A percentile compares a stretch with the other conserved stretches of the same genome.
phyloP scores from a whole-genome alignment of 1,140 invertebrate species.

The Pachypeltis micranthus region DNA sequence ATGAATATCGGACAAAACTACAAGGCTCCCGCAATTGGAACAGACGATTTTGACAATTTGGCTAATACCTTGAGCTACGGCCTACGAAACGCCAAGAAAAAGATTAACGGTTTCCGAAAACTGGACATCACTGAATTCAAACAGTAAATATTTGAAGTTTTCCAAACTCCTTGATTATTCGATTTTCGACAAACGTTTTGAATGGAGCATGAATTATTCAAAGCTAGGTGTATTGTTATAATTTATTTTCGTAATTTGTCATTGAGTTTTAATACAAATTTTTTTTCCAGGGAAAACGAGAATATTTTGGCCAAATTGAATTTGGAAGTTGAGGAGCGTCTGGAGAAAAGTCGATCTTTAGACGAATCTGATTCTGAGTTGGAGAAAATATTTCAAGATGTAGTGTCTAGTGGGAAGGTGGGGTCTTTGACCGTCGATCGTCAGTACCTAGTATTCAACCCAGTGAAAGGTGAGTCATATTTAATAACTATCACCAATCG shows the following conservation, averaged over 20 bases:
- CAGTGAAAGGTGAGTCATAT: not conserved
- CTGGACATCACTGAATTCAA: slow-evolving; percentile 55
- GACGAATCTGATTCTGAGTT: slow-evolving; percentile 35
- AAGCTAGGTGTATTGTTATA: too few relatives aligned
- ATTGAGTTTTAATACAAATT: slow-evolving; percentile 15
- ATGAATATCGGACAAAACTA: slow-evolving; percentile 64
- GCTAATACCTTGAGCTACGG: slow-evolving; percentile 45
- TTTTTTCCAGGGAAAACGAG: slow-evolving; percentile 39
- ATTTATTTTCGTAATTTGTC: too few relatives aligned
- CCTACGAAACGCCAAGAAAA: slow-evolving; percentile 46
- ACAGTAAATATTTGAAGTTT: too few relatives aligned
- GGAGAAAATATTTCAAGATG: slow-evolving; percentile 43
- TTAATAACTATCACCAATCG: too few relatives aligned
- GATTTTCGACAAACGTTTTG: too few relatives aligned
- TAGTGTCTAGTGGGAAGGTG: slow-evolving; percentile 54
- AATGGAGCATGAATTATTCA: too few relatives aligned
- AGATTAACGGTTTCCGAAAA: slow-evolving; percentile 59
- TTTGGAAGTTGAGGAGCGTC: slow-evolving; percentile 50
- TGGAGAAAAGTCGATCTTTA: slow-evolving; percentile 43
- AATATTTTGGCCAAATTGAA: slow-evolving; percentile 52
- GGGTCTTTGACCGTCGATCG: slow-evolving; percentile 65
- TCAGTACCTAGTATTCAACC: not conserved
- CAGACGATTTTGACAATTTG: slow-evolving; percentile 59
- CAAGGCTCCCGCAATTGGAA: slow-evolving; percentile 50
- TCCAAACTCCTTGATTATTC: too few relatives aligned